These are phyloP conservation scores for Dendronephthya gigantea DNA, from an alignment of 64 coral and sea anemone species.

Conservation along the genomic window DNA sequence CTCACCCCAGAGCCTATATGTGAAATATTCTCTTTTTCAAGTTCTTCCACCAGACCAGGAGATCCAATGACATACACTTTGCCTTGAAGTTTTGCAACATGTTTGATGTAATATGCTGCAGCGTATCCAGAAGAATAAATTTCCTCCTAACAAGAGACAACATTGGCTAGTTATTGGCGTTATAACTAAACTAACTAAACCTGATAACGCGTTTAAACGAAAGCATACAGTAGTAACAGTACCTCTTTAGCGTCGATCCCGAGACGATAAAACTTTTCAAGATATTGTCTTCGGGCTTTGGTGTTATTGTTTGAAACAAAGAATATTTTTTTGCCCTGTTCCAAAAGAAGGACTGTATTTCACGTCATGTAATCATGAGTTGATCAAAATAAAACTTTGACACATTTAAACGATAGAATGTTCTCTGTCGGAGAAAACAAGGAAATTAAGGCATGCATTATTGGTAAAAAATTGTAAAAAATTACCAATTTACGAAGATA, in stretches of 20 bases:
- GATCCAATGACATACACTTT: not conserved
- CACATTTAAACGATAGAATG: no score
- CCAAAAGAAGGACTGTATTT: not conserved
- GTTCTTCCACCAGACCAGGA: not conserved
- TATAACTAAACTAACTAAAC: no score
- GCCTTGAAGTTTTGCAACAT: not conserved
- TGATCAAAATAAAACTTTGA: no score
- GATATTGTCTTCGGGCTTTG: not conserved
- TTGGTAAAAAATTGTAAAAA: no score
- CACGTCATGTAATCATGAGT: not conserved
- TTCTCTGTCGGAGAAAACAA: no score
- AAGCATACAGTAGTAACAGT: no score
- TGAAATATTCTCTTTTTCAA: not conserved
- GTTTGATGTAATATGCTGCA: not conserved
- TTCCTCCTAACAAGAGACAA: not conserved
- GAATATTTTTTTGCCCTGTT: not conserved
- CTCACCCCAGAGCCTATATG: not conserved
- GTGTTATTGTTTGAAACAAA: slow-evolving; percentile 2
- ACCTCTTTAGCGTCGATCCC: not conserved
- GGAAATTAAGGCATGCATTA: not conserved
- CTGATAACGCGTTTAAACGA: no score
- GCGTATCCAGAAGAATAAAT: slow-evolving; percentile 4
- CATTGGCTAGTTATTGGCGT: no score
- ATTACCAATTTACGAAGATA: not conserved
- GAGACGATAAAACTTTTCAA: slow-evolving; percentile 6